These are phyloP conservation scores for Linepithema humile DNA, from an alignment of 1,140 invertebrate genomes.

Conservation along the genomic window DNA sequence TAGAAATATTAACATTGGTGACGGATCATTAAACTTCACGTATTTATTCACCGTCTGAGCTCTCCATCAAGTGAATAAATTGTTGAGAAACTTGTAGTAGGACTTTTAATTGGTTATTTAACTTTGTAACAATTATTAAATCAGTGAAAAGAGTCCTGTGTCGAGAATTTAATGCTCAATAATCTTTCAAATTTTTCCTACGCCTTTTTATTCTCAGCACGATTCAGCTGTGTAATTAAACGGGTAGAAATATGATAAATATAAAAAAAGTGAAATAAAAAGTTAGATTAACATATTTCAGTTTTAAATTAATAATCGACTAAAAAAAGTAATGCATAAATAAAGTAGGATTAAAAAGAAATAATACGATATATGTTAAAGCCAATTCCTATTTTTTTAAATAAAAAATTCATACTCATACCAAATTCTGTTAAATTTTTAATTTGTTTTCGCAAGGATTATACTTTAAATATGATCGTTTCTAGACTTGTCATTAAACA, in stretches of 20 bases:
- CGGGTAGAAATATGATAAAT: background rate
- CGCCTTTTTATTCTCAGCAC: background rate
- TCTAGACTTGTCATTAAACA: background rate
- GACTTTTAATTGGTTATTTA: constrained; percentile 19
- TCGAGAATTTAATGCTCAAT: background rate
- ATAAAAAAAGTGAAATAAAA: background rate
- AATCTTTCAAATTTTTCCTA: background rate
- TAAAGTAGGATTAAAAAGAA: background rate
- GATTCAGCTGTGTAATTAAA: background rate
- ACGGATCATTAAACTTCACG: constrained; percentile 23
- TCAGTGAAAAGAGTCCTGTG: background rate
- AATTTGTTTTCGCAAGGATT: background rate
- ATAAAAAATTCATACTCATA: background rate
- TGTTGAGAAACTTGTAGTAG: background rate
- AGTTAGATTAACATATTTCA: background rate
- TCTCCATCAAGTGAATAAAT: background rate
- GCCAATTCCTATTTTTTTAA: background rate
- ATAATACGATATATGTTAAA: no score
- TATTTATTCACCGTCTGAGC: constrained; percentile 1
- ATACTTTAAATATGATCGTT: background rate
- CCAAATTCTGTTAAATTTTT: background rate
- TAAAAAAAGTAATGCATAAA: background rate
- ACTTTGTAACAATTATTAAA: background rate
- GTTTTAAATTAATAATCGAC: background rate
- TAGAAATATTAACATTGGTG: constrained; percentile 33